Percentiles rank a stretch among this genome's conserved stretches.
Conservation (phyloP, 2,113 vertebrate genomes). For the Ceratotherium simum region DNA sequence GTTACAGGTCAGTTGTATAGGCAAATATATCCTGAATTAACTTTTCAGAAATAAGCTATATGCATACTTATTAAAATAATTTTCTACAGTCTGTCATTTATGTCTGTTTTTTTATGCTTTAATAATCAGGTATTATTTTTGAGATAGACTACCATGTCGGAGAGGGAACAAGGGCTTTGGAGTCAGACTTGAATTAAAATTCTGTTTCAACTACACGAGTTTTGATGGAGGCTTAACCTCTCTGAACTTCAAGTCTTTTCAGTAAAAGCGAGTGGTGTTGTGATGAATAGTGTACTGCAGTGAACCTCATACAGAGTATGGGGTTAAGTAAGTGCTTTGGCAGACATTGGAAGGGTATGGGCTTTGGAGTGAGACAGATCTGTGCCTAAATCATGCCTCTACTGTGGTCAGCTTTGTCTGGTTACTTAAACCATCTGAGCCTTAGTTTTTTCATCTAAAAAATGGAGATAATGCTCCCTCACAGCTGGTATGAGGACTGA, state of each 20-base stretch:
- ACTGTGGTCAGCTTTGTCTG: not conserved
- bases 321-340: not conserved
- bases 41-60: conserved; percentile 1
- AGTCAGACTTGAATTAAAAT: conserved; percentile 4
- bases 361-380: not conserved
- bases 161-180: not conserved
- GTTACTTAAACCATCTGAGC: not conserved
- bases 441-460: not conserved
- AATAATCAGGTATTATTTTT: not conserved
- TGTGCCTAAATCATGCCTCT: not conserved
- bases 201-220: not conserved
- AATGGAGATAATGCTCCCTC: not conserved
- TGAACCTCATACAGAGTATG: not conserved
- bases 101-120: not conserved
- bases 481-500: not conserved
- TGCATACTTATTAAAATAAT: conserved; percentile 43
- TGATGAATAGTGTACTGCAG: not conserved
- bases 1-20: not conserved
- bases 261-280: not conserved
- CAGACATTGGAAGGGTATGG: not conserved
- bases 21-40: not conserved
- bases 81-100: not conserved
- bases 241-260: not conserved
- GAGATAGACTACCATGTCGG: not conserved
- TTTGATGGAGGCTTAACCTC: not conserved